Percentiles rank a stretch among this genome's conserved stretches.
Evolutionary conservation across 2,113 vertebrate species (phyloP).

Genomic region (Gymnogyps californianus): DNA sequence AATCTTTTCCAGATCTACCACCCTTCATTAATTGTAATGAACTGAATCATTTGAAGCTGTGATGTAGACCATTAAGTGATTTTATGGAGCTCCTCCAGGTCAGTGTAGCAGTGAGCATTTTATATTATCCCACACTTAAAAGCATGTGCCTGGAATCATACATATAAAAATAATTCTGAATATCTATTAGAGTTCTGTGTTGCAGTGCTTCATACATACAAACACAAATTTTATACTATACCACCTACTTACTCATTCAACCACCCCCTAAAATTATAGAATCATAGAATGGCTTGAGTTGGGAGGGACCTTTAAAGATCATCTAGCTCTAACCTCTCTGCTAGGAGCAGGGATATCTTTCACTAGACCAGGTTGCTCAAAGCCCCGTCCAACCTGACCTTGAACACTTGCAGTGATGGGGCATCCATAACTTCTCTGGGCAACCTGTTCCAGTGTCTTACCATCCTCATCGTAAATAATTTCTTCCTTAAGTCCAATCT

Average conservation of each 20-base stretch:
- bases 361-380: neutral
- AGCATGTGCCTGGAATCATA: neutral
- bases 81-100: slow-evolving; percentile 27
- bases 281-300: rapidly evolving
- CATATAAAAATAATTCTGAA: neutral
- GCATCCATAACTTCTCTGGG: no score
- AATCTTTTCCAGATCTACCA: slow-evolving; percentile 41
- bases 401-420: neutral
- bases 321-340: neutral
- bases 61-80: slow-evolving; percentile 41
- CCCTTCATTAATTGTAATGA: slow-evolving; percentile 61
- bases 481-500: no score
- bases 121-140: neutral
- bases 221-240: neutral
- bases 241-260: neutral
- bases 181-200: neutral
- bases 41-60: slow-evolving; percentile 50
- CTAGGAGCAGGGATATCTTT: neutral
- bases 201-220: neutral
- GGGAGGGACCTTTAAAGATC: neutral
- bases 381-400: neutral
- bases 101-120: neutral
- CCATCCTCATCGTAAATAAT: no score
- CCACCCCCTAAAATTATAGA: neutral
- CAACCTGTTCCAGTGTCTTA: no score